Evolutionary conservation across 2,113 vertebrate genomes (phyloP), one percentile per base, ranked within the genome.

Genomic region (Stegostoma tigrinum): DNA sequence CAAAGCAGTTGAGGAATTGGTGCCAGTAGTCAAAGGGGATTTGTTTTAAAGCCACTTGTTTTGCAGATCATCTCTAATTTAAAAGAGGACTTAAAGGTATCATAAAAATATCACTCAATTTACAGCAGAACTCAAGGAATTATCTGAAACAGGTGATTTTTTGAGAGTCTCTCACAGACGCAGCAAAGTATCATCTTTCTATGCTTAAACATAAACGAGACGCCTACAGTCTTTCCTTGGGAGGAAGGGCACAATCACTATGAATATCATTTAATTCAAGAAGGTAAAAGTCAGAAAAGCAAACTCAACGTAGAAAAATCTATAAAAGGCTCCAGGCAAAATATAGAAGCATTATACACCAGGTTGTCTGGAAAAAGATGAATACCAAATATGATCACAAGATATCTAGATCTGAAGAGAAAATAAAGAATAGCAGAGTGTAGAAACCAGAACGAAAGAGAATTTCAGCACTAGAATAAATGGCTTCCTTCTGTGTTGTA

Each of bases 161-260:
- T 75, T 12, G 6, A 10, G 30, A 12, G 72, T 75, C n/a, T 75
- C 30, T 14, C 72, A 75, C 30, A n/a, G 72, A 34, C n/a, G 72
- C 72, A 75, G 72, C 34, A 75, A 72, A 27, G 27, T 72, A 72
- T 27, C 0, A 24, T 24, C 27, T 72, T 72, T 72, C 27, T 72
- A 27, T 30, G 70, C 70, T 72, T 72, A 83, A 98, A 97, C 98
- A 86, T 30, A 48, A 98, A 98, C 96, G 98, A 96, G 96, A 97
- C 97, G 42, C 96, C 61, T 61, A 98, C 98, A 0, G 97, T 96
- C 5, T 99, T 98, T 3, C 98, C 98, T 27, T 98, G 98, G 2
- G 98, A 96, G 94, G 98, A 98, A 0, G 97, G 98, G 96, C 96
- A 96, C 96, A 17, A 96, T 80, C 30, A 19, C 0, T 19, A 27